Percentiles rank a stretch among this genome's conserved stretches.
phyloP scores from a whole-genome alignment of 2,113 vertebrate genomes.

The Neopipo cinnamomea region DNA sequence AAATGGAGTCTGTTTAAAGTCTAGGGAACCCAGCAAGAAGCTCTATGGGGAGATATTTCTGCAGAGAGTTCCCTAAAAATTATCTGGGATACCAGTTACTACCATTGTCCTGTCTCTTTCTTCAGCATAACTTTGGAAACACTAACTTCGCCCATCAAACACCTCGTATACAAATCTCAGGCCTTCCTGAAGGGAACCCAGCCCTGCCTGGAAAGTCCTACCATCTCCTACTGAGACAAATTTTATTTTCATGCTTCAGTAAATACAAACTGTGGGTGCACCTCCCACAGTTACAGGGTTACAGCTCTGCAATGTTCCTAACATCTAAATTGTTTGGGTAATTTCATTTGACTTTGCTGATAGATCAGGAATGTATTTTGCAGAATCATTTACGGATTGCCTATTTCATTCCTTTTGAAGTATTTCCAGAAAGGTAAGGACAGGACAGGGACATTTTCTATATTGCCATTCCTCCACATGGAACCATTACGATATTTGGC shows the following conservation, averaged over 20 bases:
- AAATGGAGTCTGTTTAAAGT: background rate
- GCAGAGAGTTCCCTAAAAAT: background rate
- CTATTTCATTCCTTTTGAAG: constrained; percentile 11
- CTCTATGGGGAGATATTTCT: background rate
- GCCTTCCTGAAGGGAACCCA: background rate
- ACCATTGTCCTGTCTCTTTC: background rate
- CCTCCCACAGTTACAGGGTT: background rate
- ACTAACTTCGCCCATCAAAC: background rate
- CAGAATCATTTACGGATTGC: constrained; percentile 21
- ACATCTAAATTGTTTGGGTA: constrained; percentile 13
- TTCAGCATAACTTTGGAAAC: background rate
- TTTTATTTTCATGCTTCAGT: background rate
- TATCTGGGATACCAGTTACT: background rate
- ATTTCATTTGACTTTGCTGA: constrained; percentile 17
- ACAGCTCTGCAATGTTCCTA: background rate
- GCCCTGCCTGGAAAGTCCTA: background rate
- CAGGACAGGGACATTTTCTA: background rate
- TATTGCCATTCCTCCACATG: background rate
- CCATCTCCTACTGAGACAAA: background rate
- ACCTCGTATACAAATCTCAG: background rate
- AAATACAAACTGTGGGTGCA: background rate
- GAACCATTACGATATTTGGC: background rate
- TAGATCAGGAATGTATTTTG: constrained; percentile 21
- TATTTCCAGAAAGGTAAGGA: background rate
- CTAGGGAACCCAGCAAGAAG: background rate